Evolutionary conservation across 2,797 vertebrate genomes (phyloP).

Genomic region (Danio albolineatus): DNA sequence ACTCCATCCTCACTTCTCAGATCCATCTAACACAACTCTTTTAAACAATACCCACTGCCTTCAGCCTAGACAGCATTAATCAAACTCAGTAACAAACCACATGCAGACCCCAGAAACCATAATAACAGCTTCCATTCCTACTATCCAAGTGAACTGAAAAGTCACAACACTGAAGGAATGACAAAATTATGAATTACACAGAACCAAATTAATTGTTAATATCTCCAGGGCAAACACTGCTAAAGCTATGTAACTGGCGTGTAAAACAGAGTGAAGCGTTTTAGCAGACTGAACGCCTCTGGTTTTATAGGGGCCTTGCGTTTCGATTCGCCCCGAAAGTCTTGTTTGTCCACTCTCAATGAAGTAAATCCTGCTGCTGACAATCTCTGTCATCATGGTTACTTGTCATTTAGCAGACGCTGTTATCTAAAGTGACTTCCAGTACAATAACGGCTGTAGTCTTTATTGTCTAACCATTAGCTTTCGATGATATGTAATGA

Average conservation of each 20-base stretch:
- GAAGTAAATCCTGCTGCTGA: constrained; percentile 23
- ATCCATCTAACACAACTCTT: constrained; percentile 32
- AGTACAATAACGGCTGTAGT: constrained; percentile 14
- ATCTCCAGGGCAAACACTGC: constrained; percentile 62
- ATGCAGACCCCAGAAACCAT: constrained; percentile 64
- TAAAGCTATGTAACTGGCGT: constrained; percentile 62
- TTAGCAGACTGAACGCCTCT: constrained; percentile 21
- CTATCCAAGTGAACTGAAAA: constrained; percentile 59
- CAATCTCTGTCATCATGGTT: constrained; percentile 29
- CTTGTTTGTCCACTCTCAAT: constrained; percentile 29
- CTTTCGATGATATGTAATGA: constrained; percentile 48
- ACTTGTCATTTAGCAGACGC: constrained; percentile 14
- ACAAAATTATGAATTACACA: constrained; percentile 63
- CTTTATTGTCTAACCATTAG: constrained; percentile 25
- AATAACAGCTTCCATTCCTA: constrained; percentile 64
- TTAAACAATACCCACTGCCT: constrained; percentile 43
- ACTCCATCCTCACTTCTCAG: constrained; percentile 22
- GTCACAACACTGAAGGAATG: constrained; percentile 16
- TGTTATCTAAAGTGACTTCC: constrained; percentile 26
- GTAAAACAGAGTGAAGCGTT: constrained; percentile 43
- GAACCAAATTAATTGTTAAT: constrained; percentile 68
- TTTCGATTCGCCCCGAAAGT: constrained; percentile 14
- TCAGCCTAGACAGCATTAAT: constrained; percentile 72
- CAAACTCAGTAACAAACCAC: constrained; percentile 70
- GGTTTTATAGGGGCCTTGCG: constrained; percentile 8